Evolutionary conservation across 2,113 vertebrate species (phyloP), one percentile per base, ranked within the genome.

Genomic region (Spheniscus mendiculus): DNA sequence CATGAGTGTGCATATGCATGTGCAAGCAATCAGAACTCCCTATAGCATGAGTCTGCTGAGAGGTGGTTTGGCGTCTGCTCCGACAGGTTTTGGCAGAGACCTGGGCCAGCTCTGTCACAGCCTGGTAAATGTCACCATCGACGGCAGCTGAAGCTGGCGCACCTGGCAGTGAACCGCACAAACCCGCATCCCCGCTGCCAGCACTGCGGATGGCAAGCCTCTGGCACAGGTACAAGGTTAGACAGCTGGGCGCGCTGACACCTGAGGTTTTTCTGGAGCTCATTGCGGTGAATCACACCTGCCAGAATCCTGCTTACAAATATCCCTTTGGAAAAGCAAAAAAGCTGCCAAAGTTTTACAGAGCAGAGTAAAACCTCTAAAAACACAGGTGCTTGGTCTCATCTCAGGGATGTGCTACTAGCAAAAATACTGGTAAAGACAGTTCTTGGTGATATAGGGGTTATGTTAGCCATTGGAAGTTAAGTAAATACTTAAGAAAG

Each of bases 151-250:
- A 36, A 73, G 52, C 22, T 50, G 40, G 21, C 23, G 40, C 7
- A 38, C 7, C 30, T 49, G n/a, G 5, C 0, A 2, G 23, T 16
- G 58, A 77, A n/a, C 40, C 1, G 3, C 1, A 1, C 38, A 74
- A 86, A 45, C 21, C 23, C 1, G 0, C 10, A 73, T 11, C 40
- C 23, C 63, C 0, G 0, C 56, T 59, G 70, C 23, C 2, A 0
- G 18, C 25, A 10, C 14, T 21, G 42, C 0, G 5, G 22, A 12
- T 34, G 26, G 26, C 12, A 52, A 58, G 23, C 22, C 32, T 36
- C 36, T 20, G 27, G 34, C 18, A 3, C 3, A 8, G 12, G 9
- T 5, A 45, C 3, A 36, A 12, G 4, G 5, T 38, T 30, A 26
- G 19, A 8, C 5, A 27, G 30, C 47, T 67, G 22, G 10, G 42